Conservation (phyloP, 2,888 invertebrate species). For the Eumacrocentrus americanus region DNA sequence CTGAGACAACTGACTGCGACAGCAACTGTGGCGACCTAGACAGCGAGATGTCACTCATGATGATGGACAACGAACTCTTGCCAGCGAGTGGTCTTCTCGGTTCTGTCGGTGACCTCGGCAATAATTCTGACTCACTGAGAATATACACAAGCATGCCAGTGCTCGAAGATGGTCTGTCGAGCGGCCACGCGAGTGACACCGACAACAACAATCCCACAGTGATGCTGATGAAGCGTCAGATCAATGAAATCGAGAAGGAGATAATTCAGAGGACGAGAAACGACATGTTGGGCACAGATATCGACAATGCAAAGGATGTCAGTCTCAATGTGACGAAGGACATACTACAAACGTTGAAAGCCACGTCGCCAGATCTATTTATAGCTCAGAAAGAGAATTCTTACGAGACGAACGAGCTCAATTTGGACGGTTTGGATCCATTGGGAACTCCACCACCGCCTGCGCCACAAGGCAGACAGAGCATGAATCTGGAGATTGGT, state of each 20-base stretch:
- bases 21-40: constrained; percentile 86
- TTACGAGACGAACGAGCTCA: constrained; percentile 60
- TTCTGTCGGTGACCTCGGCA: constrained; percentile 65
- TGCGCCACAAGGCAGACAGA: constrained; percentile 57
- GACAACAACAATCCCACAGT: constrained; percentile 87
- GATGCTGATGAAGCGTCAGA: constrained; percentile 70
- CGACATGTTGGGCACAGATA: constrained; percentile 53
- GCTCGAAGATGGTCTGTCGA: constrained; percentile 91
- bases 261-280: constrained; percentile 68
- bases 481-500: constrained; percentile 50
- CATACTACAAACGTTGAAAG: constrained; percentile 52
- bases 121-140: constrained; percentile 68
- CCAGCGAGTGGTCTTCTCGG: constrained; percentile 58
- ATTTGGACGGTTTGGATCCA: constrained; percentile 78
- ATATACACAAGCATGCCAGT: constrained; percentile 85
- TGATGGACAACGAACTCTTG: constrained; percentile 71
- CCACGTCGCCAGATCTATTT: constrained; percentile 57
- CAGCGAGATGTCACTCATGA: constrained; percentile 80
- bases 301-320: constrained; percentile 52
- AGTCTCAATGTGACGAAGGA: constrained; percentile 51
- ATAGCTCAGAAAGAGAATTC: constrained; percentile 56
- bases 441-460: constrained; percentile 62
- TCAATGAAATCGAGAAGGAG: constrained; percentile 76
- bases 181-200: constrained; percentile 90
- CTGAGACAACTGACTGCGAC: constrained; percentile 92